These are phyloP conservation scores for Kryptopterus vitreolus DNA, from an alignment of 2,797 vertebrate genomes.

Conservation along the genomic window DNA sequence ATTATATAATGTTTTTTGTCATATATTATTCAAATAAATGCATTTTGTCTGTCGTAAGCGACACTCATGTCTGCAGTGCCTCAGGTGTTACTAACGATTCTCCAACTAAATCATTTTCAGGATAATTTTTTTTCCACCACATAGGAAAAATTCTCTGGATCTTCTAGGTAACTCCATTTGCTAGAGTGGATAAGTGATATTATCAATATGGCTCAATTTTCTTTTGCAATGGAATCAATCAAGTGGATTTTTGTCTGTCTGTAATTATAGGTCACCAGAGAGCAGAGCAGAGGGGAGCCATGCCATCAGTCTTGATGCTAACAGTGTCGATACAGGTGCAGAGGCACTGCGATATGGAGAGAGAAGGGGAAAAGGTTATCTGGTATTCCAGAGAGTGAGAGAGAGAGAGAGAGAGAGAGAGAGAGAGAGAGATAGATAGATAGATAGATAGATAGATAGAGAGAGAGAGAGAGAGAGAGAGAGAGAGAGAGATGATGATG, in stretches of 20 bases:
- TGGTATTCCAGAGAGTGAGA: slow-evolving; percentile 59
- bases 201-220: slow-evolving; percentile 33
- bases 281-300: slow-evolving; percentile 32
- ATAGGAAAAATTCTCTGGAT: not conserved
- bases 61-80: not conserved
- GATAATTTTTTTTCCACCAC: not conserved
- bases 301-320: slow-evolving; percentile 55
- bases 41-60: no score
- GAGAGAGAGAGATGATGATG: no score
- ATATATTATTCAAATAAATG: no score
- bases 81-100: not conserved
- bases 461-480: no score
- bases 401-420: slow-evolving; percentile 43
- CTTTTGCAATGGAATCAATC: slow-evolving; percentile 49
- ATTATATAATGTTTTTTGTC: no score
- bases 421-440: slow-evolving; percentile 61
- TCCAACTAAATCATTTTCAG: not conserved
- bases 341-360: slow-evolving; percentile 52
- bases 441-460: slow-evolving; percentile 60
- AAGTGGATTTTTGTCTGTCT: slow-evolving; percentile 48
- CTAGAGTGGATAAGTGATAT: slow-evolving; percentile 28
- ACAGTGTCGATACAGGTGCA: slow-evolving; percentile 72
- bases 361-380: slow-evolving; percentile 73
- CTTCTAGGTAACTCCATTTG: not conserved
- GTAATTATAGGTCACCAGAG: slow-evolving; percentile 53